Evolutionary conservation across 2,797 vertebrate genomes (phyloP).

Genomic region (Atherinosoma microstoma): DNA sequence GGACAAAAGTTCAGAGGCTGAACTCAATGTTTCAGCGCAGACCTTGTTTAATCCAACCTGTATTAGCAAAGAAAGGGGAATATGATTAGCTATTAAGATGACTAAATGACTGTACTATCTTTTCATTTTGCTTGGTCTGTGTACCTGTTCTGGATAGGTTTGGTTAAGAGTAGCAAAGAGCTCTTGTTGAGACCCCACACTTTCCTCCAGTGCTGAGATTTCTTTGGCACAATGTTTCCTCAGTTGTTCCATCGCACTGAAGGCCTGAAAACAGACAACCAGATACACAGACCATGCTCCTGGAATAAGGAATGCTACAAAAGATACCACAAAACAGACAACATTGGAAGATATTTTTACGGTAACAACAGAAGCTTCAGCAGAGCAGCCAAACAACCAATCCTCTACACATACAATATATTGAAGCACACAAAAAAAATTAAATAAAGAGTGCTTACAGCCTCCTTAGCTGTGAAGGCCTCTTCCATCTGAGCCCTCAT

Average conservation of each 20-base stretch:
- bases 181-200: constrained; percentile 81
- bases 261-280: constrained; percentile 75
- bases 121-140: not conserved
- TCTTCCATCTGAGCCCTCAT: constrained; percentile 82
- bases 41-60: constrained; percentile 82
- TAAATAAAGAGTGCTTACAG: constrained; percentile 73
- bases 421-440: not conserved
- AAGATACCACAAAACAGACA: not conserved
- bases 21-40: constrained; percentile 68
- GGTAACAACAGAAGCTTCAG: not conserved
- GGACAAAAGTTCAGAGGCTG: constrained; percentile 71
- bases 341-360: not conserved
- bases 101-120: not conserved
- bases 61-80: not conserved
- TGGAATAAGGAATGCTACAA: not conserved
- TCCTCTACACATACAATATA: not conserved
- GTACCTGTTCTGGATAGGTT: constrained; percentile 84
- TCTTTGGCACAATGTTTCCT: constrained; percentile 79
- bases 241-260: constrained; percentile 83
- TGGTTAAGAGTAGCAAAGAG: constrained; percentile 80
- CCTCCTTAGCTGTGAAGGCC: constrained; percentile 80
- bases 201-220: constrained; percentile 82
- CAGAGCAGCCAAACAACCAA: not conserved
- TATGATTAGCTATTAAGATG: constrained; percentile 1
- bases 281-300: constrained; percentile 14